phyloP scores from a whole-genome alignment of 2,113 vertebrate species.

The Eulemur rufifrons region DNA sequence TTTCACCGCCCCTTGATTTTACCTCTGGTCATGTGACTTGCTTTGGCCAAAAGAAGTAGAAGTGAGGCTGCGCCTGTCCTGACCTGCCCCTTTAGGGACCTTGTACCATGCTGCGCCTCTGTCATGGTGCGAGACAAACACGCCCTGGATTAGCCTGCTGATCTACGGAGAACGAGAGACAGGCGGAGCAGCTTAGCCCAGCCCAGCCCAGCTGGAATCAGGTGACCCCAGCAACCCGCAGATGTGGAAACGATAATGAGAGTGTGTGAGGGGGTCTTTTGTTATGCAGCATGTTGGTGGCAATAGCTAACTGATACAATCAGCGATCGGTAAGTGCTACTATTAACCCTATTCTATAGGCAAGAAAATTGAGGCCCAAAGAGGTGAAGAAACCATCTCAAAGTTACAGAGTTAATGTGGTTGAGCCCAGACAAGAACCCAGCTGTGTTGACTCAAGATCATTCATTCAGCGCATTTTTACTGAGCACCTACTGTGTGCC shows the following conservation, averaged over 20 bases:
- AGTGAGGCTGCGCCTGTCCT: too few relatives aligned
- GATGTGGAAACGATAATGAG: not conserved
- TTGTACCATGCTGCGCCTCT: rapidly evolving
- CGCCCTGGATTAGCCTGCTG: rapidly evolving
- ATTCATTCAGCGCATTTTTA: not conserved
- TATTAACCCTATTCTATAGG: not conserved
- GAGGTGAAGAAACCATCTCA: not conserved
- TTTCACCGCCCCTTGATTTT: not conserved
- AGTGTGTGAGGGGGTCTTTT: not conserved
- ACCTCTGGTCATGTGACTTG: too few relatives aligned
- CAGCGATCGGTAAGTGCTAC: not conserved
- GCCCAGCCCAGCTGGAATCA: not conserved
- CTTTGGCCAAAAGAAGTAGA: not conserved
- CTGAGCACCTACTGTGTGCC: not conserved
- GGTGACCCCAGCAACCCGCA: not conserved
- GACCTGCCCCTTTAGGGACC: not conserved
- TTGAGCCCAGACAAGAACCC: not conserved
- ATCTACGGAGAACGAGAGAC: rapidly evolving
- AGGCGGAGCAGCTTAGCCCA: not conserved
- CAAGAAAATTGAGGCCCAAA: not conserved
- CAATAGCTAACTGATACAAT: not conserved
- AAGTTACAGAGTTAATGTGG: not conserved
- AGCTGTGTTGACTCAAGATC: not conserved
- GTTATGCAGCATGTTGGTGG: not conserved
- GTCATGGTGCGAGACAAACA: rapidly evolving